A percentile compares a stretch with the other conserved stretches of the same genome.
Conservation (phyloP, 2,888 invertebrate species). For the Hipparchia sbordonii region DNA sequence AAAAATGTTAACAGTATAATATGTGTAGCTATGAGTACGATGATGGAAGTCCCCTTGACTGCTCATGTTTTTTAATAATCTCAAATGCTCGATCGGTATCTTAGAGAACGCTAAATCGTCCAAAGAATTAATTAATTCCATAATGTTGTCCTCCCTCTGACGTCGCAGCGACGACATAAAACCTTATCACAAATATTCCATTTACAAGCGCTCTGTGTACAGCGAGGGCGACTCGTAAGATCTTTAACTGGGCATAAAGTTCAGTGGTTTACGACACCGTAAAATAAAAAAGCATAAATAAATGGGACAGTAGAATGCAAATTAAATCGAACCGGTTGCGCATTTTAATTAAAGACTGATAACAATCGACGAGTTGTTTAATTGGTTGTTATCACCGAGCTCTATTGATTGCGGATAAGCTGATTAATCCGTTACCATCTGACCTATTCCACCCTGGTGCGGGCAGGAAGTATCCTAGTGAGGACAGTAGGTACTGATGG, state of each 20-base stretch:
- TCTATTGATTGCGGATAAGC: not conserved
- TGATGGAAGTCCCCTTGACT: no score
- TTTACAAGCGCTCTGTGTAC: conserved; percentile 34
- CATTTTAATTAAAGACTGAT: conserved; percentile 1
- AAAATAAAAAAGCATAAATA: conserved; percentile 14
- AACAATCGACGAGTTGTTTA: not conserved
- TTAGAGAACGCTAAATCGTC: no score
- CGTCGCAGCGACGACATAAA: conserved; percentile 35
- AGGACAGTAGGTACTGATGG: no score
- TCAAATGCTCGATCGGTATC: no score
- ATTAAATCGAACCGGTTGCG: not conserved
- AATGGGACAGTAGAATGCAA: conserved; percentile 1
- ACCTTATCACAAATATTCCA: conserved; percentile 42
- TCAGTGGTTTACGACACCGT: conserved; percentile 4
- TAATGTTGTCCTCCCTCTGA: not conserved
- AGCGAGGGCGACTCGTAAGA: conserved; percentile 14
- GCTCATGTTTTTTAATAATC: no score
- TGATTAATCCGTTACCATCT: not conserved
- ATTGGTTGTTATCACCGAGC: not conserved
- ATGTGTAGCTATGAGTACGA: no score
- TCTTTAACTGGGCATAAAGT: conserved; percentile 12
- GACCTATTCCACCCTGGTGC: no score
- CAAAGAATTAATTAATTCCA: no score
- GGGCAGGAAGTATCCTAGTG: no score
- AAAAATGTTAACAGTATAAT: no score